Conservation (phyloP, 2,113 vertebrate species). For the Protobothrops flavoviridis region DNA sequence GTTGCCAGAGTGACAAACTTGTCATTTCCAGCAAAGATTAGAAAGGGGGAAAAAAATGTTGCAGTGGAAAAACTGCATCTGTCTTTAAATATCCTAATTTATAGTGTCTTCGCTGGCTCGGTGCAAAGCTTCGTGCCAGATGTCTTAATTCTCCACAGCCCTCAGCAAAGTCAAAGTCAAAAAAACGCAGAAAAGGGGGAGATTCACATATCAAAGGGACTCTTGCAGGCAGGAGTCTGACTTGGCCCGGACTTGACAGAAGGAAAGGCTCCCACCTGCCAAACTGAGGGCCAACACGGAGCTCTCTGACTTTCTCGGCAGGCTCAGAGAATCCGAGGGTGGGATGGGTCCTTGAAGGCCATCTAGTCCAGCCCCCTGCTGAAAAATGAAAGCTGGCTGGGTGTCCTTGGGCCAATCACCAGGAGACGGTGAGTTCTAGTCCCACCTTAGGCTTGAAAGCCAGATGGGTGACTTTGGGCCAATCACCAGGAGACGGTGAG, state of each 20-base stretch:
- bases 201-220: not conserved
- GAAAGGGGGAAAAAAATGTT: not conserved
- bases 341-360: not conserved
- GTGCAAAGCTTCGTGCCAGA: not conserved
- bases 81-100: not conserved
- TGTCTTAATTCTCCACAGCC: not conserved
- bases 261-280: not conserved
- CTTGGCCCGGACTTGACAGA: not conserved
- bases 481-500: no score
- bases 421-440: no score
- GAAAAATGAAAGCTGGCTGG: no score
- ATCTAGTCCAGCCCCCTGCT: not conserved
- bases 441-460: no score
- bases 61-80: conserved; percentile 3
- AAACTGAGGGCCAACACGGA: no score
- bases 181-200: not conserved
- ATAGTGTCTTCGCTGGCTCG: not conserved
- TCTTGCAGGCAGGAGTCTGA: not conserved
- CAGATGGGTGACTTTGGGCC: no score
- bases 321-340: not conserved
- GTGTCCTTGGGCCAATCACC: no score
- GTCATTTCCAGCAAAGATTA: not conserved
- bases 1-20: not conserved
- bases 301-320: not conserved
- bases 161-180: not conserved